Percentiles rank a stretch among this genome's conserved stretches.
phyloP scores from a whole-genome alignment of 2,888 invertebrate genomes.

The Luperina testacea region DNA sequence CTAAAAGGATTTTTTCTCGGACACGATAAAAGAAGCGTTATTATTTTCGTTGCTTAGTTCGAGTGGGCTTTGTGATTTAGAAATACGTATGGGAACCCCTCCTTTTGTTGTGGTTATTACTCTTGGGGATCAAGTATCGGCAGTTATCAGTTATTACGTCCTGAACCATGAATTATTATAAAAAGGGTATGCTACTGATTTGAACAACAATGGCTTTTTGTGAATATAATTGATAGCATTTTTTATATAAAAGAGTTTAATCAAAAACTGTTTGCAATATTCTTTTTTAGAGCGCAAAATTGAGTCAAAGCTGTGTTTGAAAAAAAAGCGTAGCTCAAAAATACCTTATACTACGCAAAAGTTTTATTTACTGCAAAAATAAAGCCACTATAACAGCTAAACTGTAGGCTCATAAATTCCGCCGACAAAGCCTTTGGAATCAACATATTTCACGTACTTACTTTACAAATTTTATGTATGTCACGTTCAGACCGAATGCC shows the following conservation, averaged over 20 bases:
- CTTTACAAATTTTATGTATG: conserved; percentile 69
- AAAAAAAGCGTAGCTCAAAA: neutral
- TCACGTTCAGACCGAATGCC: conserved; percentile 74
- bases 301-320: neutral
- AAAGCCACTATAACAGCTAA: conserved; percentile 30
- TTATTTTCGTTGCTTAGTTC: conserved; percentile 63
- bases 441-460: conserved; percentile 67
- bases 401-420: conserved; percentile 52
- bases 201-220: conserved; percentile 46
- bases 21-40: conserved; percentile 55
- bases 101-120: conserved; percentile 62
- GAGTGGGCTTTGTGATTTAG: conserved; percentile 63
- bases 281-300: neutral
- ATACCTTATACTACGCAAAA: neutral
- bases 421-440: conserved; percentile 51
- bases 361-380: conserved; percentile 25
- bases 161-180: conserved; percentile 46
- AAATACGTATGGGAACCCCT: conserved; percentile 46
- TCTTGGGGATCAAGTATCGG: conserved; percentile 56
- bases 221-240: conserved; percentile 28
- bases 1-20: conserved; percentile 62
- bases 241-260: conserved; percentile 28
- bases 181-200: conserved; percentile 40
- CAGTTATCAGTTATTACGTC: conserved; percentile 58
- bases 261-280: conserved; percentile 24